Evolutionary conservation across 2,113 vertebrate species (phyloP), one percentile per base, ranked within the genome.

Genomic region (Mugil cephalus): DNA sequence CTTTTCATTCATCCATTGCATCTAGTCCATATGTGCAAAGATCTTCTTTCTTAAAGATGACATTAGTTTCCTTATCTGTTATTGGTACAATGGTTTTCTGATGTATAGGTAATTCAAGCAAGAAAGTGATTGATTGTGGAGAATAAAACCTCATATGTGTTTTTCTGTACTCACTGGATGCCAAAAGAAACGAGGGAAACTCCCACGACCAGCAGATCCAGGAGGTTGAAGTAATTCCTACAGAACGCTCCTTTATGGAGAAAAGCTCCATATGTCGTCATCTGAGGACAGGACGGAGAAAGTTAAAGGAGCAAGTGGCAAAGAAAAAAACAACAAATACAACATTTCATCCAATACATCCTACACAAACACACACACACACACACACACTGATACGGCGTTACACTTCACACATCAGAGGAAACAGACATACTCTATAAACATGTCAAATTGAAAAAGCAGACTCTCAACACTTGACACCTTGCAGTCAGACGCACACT

Each of bases 171-270:
- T 99, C 91, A 99, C 98, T 99, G 97, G 88, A 99, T 98, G 82
- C 96, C 96, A 90, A 99, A 99, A 14, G 98, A 99, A 52, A 99
- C 96, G 56, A 99, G 94, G 38, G 98, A 99, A 42, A 99, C 97
- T n/a, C 98, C 98, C 52, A 99, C 98, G 52, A 99, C 98, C 89
- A 99, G 88, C 92, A 99, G 94, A 85, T 99, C 98, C 86, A 99
- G 93, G 88, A 99, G 93, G 91, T 99, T 99, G 89, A 99, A 99
- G 90, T 98, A 98, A 92, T 98, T 99, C 85, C 98, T 96, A 90
- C 98, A 99, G 93, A 99, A 99, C 51, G 97, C 97, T 52, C 98
- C 98, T 92, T 99, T 98, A 93, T 99, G 98, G 75, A 99, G 95
- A 91, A 99, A 97, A 7, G 98, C 98, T 88, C 98, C 98, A 62